phyloP scores from a whole-genome alignment of 2,113 vertebrate genomes.

The Globicephala melas region DNA sequence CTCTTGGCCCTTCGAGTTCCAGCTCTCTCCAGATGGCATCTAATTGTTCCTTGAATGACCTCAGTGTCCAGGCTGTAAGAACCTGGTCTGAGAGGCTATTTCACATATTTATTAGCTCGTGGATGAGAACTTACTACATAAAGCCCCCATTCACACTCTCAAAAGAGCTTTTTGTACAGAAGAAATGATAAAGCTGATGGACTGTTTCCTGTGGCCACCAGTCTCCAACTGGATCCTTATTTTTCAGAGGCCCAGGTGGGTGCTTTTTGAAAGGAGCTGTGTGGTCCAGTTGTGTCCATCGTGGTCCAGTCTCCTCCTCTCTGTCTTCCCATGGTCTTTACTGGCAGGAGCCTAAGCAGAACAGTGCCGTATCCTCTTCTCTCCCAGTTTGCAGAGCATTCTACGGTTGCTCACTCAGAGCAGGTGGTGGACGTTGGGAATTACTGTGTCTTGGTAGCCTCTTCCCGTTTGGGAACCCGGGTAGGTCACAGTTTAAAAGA shows the following conservation, averaged over 20 bases:
- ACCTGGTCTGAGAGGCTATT: slow-evolving; percentile 72
- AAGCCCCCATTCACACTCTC: slow-evolving; percentile 73
- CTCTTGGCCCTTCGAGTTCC: slow-evolving; percentile 43
- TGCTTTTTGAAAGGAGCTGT: neutral
- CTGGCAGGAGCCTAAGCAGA: neutral
- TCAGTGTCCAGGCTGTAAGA: slow-evolving; percentile 71
- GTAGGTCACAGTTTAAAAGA: neutral
- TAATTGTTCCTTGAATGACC: slow-evolving; percentile 77
- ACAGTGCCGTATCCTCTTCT: neutral
- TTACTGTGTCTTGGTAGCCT: neutral
- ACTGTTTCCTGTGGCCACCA: slow-evolving; percentile 63
- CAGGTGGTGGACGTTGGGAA: neutral
- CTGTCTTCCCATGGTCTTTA: neutral
- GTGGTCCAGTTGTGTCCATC: neutral
- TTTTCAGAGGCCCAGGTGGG: slow-evolving; percentile 60
- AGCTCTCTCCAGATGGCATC: slow-evolving; percentile 76
- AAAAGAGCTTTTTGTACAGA: slow-evolving; percentile 70
- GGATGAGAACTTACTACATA: slow-evolving; percentile 55
- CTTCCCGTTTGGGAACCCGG: neutral
- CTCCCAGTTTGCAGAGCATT: neutral
- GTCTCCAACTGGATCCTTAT: neutral
- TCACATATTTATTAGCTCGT: slow-evolving; percentile 73
- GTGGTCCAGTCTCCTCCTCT: neutral
- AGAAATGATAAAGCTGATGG: slow-evolving; percentile 35
- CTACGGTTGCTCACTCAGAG: neutral